Conservation (phyloP, 1,140 invertebrate species). For the Phymastichus coffea region DNA sequence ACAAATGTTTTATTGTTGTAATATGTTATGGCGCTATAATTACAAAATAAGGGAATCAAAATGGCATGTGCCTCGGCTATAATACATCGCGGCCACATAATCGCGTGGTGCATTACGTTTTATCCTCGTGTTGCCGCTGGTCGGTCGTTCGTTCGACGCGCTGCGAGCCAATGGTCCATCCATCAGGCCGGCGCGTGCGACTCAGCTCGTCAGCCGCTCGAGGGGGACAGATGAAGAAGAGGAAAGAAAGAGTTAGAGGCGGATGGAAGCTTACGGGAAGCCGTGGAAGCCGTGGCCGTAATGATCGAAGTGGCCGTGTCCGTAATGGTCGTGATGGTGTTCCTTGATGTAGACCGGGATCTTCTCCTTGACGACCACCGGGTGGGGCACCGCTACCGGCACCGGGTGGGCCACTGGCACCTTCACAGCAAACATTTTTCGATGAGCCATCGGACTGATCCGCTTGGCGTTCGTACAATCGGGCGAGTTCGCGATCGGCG, state of each 20-base stretch:
- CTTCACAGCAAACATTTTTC: slow-evolving; percentile 31
- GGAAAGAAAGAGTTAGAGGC: too few relatives aligned
- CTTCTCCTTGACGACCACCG: slow-evolving; percentile 42
- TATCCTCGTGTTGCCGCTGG: too few relatives aligned
- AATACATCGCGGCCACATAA: not conserved
- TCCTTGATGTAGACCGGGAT: slow-evolving; percentile 41
- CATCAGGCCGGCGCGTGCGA: too few relatives aligned
- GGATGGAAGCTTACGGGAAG: too few relatives aligned
- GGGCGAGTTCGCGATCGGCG: not conserved
- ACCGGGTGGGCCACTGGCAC: slow-evolving; percentile 41
- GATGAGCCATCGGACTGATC: not conserved
- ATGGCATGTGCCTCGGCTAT: not conserved
- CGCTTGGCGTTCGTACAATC: not conserved
- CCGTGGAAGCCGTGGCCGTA: not conserved
- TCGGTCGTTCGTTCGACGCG: too few relatives aligned
- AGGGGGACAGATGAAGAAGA: too few relatives aligned
- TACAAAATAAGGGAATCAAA: slow-evolving; percentile 35
- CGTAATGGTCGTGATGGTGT: slow-evolving; percentile 27
- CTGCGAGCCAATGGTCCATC: too few relatives aligned
- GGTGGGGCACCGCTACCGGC: slow-evolving; percentile 45
- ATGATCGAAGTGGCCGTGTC: slow-evolving; percentile 24
- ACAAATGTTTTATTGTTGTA: slow-evolving; percentile 14
- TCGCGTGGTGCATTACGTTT: not conserved
- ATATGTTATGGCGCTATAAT: slow-evolving; percentile 32
- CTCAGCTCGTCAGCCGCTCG: not conserved